phyloP scores from a whole-genome alignment of 2,888 invertebrate genomes.

The Laothoe populi region DNA sequence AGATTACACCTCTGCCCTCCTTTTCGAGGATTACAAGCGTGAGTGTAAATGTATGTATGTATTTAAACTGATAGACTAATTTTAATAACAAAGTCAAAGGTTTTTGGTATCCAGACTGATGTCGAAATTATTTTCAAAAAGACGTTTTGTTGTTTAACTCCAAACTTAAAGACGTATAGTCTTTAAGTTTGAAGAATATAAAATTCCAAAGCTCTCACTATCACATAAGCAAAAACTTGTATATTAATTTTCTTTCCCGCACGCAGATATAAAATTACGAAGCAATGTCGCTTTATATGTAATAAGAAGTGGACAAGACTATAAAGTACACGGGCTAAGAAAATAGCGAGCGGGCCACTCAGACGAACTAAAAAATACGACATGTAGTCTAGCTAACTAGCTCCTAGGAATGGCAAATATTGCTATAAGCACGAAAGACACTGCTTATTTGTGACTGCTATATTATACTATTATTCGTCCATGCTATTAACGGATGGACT shows the following conservation, averaged over 20 bases:
- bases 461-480: too few species aligned
- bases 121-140: background rate
- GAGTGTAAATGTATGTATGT: too few species aligned
- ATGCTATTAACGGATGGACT: too few species aligned
- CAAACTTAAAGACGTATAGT: background rate
- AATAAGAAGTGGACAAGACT: background rate
- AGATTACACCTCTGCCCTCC: too few species aligned
- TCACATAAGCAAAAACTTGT: background rate
- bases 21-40: too few species aligned
- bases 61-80: too few species aligned
- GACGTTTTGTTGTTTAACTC: background rate
- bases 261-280: slow-evolving; percentile 10
- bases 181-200: background rate
- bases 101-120: background rate
- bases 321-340: background rate
- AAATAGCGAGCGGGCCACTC: background rate
- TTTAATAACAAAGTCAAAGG: too few species aligned
- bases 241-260: slow-evolving; percentile 10
- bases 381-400: background rate
- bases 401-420: too few species aligned
- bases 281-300: background rate
- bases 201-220: background rate
- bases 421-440: too few species aligned
- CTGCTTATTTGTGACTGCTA: too few species aligned
- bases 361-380: background rate